Percentiles rank a stretch among this genome's conserved stretches.
These are phyloP conservation scores for Cynocephalus volans DNA, from an alignment of 2,113 vertebrate genomes.

Conservation along the genomic window DNA sequence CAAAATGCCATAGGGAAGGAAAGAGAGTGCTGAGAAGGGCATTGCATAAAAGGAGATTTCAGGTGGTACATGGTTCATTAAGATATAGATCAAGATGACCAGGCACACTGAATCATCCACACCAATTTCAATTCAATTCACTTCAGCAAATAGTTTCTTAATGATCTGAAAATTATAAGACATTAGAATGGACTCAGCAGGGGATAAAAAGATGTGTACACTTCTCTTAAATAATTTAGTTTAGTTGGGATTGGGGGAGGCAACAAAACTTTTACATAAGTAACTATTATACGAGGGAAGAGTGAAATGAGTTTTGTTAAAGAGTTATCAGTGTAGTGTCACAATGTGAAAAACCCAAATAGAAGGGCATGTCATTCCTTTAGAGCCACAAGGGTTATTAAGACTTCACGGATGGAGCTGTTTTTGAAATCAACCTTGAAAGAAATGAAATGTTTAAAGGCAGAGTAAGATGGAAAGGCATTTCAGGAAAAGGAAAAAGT, in stretches of 20 bases:
- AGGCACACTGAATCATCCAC: neutral
- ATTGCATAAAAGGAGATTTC: neutral
- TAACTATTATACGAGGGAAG: neutral
- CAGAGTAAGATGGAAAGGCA: neutral
- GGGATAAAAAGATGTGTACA: neutral
- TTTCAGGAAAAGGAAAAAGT: neutral
- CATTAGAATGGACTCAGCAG: neutral
- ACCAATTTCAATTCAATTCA: slow-evolving; percentile 17
- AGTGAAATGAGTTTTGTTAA: neutral
- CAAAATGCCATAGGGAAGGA: slow-evolving; percentile 47
- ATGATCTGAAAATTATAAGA: slow-evolving; percentile 41
- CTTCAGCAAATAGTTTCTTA: slow-evolving; percentile 22
- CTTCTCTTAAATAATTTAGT: slow-evolving; percentile 9
- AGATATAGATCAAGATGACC: neutral
- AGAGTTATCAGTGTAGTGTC: neutral
- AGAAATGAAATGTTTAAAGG: neutral
- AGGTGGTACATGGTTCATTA: neutral
- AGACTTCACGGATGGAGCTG: neutral
- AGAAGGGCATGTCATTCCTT: neutral
- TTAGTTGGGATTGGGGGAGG: neutral
- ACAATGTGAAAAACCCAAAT: neutral
- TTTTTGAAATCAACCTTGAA: slow-evolving; percentile 47
- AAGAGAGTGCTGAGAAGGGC: neutral
- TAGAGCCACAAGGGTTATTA: neutral
- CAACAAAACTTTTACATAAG: neutral